Evolutionary conservation across 2,797 vertebrate species (phyloP), one percentile per base, ranked within the genome.

Genomic region (Eospalax fontanierii): DNA sequence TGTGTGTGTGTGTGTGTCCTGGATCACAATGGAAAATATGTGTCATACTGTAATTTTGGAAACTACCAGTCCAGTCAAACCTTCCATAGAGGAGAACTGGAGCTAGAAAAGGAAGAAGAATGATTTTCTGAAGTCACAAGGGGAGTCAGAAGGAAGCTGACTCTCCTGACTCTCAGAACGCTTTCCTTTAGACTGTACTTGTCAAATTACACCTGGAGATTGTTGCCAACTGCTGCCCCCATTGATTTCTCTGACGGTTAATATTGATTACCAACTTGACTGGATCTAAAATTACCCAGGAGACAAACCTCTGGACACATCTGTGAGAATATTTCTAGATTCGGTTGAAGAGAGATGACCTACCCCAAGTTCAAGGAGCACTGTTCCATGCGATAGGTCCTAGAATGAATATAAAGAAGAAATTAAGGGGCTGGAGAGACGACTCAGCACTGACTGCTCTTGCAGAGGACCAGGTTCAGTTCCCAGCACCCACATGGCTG

Each of bases 21-120:
- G 57, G 40, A 19, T 90, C 35, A 59, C n/a, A 80, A 6, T 40
- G 30, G 66, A 35, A 93, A 93, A 7, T 35, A 54, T 75, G 61
- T 91, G 59, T 80, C 71, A 87, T 61, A 57, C 38, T 88, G 9
- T 86, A 88, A 75, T 91, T 90, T 46, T 61, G 66, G 30, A 68
- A 95, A 70, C 70, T 87, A 65, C 12, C 33, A 12, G 21, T 66
- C 21, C 73, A 80, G 28, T 50, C 59, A 81, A 93, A 82, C 35
- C n/a, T 82, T 90, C 30, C 30, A 89, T 63, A 57, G 33, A 79
- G 18, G 33, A 79, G 18, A 85, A 33, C 11, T n/a, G 87, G 57
- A 95, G 22, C 24, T 46, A 89, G 40, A 92, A 28, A 78, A 33
- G 66, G 30, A 6, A 83, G 33, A 61, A 33, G 71, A 73, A 46